These are phyloP conservation scores for Sphenodon punctatus DNA, from an alignment of 2,797 vertebrate species.

Conservation along the genomic window DNA sequence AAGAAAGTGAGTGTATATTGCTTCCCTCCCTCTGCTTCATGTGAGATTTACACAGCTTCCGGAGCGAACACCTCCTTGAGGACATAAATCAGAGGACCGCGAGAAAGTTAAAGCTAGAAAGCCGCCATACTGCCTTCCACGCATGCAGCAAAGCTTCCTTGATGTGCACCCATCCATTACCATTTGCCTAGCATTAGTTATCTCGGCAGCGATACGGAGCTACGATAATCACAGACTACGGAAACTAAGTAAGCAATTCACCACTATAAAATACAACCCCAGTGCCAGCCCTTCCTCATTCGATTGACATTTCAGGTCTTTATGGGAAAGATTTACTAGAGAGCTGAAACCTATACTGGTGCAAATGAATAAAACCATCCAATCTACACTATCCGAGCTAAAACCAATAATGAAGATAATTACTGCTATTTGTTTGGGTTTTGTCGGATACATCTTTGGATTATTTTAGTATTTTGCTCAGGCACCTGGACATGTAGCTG, in stretches of 20 bases:
- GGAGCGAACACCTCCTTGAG: constrained; percentile 53
- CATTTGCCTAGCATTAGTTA: background rate
- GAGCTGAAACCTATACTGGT: too few relatives aligned
- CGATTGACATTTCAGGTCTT: too few relatives aligned
- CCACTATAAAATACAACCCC: background rate
- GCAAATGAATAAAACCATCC: too few relatives aligned
- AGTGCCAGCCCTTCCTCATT: too few relatives aligned
- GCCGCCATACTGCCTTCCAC: background rate
- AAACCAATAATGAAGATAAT: too few relatives aligned
- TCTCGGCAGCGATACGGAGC: background rate
- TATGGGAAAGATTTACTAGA: too few relatives aligned
- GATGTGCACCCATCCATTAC: background rate
- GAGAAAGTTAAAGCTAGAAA: constrained; percentile 31
- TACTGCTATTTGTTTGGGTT: too few relatives aligned
- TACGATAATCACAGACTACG: background rate
- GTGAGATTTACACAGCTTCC: constrained; percentile 68
- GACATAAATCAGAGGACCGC: constrained; percentile 53
- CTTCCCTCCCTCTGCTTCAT: constrained; percentile 50
- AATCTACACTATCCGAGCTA: too few relatives aligned
- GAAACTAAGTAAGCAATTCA: background rate
- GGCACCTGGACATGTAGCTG: too few relatives aligned
- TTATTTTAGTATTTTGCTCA: too few relatives aligned
- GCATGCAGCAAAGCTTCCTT: background rate
- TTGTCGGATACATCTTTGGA: too few relatives aligned
- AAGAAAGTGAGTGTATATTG: constrained; percentile 47